Evolutionary conservation across 2,797 vertebrate genomes (phyloP).

Genomic region (Eurystomus glaucurus): DNA sequence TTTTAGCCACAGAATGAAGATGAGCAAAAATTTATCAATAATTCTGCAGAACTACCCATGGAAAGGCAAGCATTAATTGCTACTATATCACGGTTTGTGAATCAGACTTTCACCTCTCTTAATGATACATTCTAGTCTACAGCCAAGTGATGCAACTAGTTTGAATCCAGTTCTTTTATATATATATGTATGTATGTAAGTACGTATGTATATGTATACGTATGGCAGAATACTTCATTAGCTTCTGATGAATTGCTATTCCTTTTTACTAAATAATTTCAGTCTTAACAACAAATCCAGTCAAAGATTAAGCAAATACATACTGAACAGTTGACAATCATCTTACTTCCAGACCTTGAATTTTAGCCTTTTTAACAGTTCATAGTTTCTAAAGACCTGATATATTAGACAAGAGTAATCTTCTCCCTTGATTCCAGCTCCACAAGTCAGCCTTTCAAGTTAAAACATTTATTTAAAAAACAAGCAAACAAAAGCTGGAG

Average conservation of each 20-base stretch:
- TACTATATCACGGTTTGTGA: neutral
- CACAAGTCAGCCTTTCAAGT: neutral
- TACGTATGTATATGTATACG: neutral
- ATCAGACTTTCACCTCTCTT: neutral
- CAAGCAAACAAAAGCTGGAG: neutral
- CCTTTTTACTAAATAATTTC: neutral
- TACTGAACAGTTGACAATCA: neutral
- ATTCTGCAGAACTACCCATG: neutral
- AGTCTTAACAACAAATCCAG: neutral
- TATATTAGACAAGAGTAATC: neutral
- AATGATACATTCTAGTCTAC: neutral
- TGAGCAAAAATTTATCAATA: neutral
- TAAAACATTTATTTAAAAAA: neutral
- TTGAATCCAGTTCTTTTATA: neutral
- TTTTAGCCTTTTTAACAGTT: neutral
- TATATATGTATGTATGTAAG: no score
- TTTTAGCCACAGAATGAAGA: neutral
- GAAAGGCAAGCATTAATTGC: neutral
- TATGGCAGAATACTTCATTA: neutral
- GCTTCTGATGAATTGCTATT: neutral
- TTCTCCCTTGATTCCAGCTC: neutral
- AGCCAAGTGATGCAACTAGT: neutral
- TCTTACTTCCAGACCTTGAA: neutral
- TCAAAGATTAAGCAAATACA: neutral
- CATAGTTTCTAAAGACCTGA: neutral